phyloP scores from a whole-genome alignment of 1,140 invertebrate species.

The Papilio dardanus region DNA sequence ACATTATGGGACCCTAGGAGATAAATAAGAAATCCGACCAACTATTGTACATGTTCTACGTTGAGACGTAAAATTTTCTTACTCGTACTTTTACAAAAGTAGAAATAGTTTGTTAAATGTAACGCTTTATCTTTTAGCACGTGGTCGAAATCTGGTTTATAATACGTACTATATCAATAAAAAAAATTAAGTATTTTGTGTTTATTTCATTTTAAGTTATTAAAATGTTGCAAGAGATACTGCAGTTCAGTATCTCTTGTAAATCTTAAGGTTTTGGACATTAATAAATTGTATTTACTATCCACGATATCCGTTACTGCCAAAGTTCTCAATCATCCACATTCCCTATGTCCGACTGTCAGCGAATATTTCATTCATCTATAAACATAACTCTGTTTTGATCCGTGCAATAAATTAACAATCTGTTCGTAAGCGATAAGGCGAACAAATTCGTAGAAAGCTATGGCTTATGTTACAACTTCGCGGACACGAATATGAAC shows the following conservation, averaged over 20 bases:
- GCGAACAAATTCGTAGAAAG: constrained; percentile 31
- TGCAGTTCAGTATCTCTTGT: too few species aligned
- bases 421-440: background rate
- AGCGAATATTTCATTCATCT: constrained; percentile 12
- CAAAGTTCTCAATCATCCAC: constrained; percentile 21
- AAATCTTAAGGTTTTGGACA: background rate
- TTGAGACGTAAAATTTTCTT: too few species aligned
- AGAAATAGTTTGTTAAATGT: too few species aligned
- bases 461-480: constrained; percentile 17
- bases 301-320: constrained; percentile 6
- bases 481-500: constrained; percentile 26
- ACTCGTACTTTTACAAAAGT: too few species aligned
- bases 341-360: constrained; percentile 25
- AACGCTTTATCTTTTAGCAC: too few species aligned
- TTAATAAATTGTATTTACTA: background rate
- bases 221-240: background rate
- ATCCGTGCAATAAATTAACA: constrained; percentile 8
- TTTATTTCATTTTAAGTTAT: background rate
- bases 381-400: constrained; percentile 7
- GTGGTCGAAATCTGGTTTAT: too few species aligned
- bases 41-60: too few species aligned
- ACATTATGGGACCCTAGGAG: too few species aligned
- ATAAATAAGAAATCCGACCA: too few species aligned
- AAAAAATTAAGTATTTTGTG: too few species aligned
- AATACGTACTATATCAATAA: too few species aligned